phyloP scores from a whole-genome alignment of 2,888 invertebrate genomes.

The Falcaria lacertinaria region DNA sequence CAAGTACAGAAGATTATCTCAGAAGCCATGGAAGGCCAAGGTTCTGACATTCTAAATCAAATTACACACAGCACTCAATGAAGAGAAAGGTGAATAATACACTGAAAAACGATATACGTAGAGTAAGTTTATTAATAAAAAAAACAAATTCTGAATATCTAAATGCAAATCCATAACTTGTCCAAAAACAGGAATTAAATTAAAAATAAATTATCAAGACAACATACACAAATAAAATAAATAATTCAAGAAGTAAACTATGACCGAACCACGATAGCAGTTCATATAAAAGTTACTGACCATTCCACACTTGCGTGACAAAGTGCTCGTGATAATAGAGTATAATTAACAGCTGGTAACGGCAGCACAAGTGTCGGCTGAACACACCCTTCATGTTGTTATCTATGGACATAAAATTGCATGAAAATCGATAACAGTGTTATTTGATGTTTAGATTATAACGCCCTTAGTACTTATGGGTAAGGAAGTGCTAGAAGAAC shows the following conservation, averaged over 20 bases:
- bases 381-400: conserved; percentile 1
- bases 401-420: not conserved
- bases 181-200: not conserved
- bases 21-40: no score
- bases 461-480: not conserved
- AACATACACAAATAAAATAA: not conserved
- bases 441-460: not conserved
- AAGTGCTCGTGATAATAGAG: conserved; percentile 30
- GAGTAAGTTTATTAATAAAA: no score
- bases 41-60: no score
- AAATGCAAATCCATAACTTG: no score
- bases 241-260: conserved; percentile 10
- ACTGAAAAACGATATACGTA: no score
- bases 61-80: no score
- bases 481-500: no score
- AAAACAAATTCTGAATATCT: no score
- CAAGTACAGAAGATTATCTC: no score
- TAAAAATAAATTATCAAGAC: no score
- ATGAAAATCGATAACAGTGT: not conserved
- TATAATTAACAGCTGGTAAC: conserved; percentile 33
- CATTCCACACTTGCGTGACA: conserved; percentile 27
- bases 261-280: conserved; percentile 6
- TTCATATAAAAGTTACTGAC: conserved; percentile 12
- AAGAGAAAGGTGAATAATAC: no score
- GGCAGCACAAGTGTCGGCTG: conserved; percentile 3